Percentiles rank a stretch among this genome's conserved stretches.
phyloP scores from a whole-genome alignment of 2,113 vertebrate species.

The Hippoglossus stenolepis region DNA sequence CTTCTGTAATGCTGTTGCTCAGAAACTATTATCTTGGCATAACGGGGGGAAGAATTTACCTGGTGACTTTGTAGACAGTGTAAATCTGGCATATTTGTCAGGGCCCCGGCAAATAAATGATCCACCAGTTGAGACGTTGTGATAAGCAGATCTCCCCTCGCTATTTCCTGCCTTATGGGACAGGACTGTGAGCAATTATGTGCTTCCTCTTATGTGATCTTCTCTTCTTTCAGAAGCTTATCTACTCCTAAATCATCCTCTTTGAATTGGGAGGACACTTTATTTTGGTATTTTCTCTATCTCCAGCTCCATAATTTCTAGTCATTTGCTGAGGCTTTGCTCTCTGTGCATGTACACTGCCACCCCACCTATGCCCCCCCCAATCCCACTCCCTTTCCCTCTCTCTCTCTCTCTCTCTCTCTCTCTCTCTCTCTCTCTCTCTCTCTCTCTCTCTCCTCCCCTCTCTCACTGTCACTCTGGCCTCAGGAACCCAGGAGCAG shows the following conservation, averaged over 20 bases:
- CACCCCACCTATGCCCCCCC: conserved; percentile 24
- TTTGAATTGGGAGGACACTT: conserved; percentile 47
- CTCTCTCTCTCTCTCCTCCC: conserved; percentile 40
- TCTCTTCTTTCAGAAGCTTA: conserved; percentile 73
- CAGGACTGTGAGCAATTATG: conserved; percentile 50
- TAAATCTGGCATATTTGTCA: conserved; percentile 77
- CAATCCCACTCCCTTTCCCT: conserved; percentile 19
- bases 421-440: conserved; percentile 40
- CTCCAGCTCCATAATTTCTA: conserved; percentile 73
- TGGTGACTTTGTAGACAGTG: conserved; percentile 77
- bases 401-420: conserved; percentile 38
- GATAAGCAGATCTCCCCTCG: conserved; percentile 54
- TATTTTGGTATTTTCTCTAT: conserved; percentile 40
- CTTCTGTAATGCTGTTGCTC: conserved; percentile 95
- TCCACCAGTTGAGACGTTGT: conserved; percentile 58
- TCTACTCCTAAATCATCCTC: conserved; percentile 74
- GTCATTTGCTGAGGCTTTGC: conserved; percentile 54
- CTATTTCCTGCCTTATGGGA: conserved; percentile 49
- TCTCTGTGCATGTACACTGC: conserved; percentile 40
- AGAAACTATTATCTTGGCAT: conserved; percentile 90
- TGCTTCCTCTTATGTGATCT: conserved; percentile 73
- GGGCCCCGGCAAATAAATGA: conserved; percentile 59
- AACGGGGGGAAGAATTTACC: conserved; percentile 86
- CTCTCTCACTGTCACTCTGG: conserved; percentile 49
- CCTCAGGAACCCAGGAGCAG: conserved; percentile 71